Base-by-base conservation (phyloP, 92 coral and sea anemone genomes). In the Phenganax subtilis region DNA sequence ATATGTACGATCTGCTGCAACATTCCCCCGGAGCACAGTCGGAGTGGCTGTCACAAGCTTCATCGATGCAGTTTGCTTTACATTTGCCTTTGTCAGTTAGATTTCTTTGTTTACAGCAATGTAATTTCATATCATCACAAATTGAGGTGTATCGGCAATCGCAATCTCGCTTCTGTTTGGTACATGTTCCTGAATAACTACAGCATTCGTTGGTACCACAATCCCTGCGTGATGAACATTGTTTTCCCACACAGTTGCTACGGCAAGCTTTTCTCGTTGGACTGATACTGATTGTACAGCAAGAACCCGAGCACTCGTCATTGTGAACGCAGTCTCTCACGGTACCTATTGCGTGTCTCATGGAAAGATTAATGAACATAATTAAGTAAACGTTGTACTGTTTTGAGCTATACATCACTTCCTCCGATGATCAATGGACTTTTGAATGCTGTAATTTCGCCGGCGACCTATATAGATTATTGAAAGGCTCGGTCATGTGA, bases 11-110 rank as follows among this genome's bases (percentile, higher is more conserved):
- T 68, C 73, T 68, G 11, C 73, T 68, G 15, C 73, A 68, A 28
- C 73, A 68, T 68, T 68, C 73, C 52, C 47, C 16, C 0, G 73
- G 73, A 68, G 73, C 73, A 68, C 73, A 68, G 54, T 68, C 73
- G 12, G 31, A 16, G 16, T 68, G 17, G 31, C 9, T 53, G 6
- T 68, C 53, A 68, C 73, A 68, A 12, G 73, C 15, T 37, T 68
- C n/a, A 20, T 68, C 73, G 47, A 20, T 68, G 47, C 73, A 68
- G 15, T 68, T 28, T 2, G 54, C 17, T 30, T 53, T 30, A 37
- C 73, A 68, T 30, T 30, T 20, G 14, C 73, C 47, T 20, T 68
- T 68, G 0, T 68, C 15, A 0, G 8, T 30, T 14, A 30, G 14
- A 12, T 10, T 6, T 68, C 54, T 68, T 68, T 68, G 73, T 37